phyloP scores from a whole-genome alignment of 2,113 vertebrate genomes.

The Condylura cristata region DNA sequence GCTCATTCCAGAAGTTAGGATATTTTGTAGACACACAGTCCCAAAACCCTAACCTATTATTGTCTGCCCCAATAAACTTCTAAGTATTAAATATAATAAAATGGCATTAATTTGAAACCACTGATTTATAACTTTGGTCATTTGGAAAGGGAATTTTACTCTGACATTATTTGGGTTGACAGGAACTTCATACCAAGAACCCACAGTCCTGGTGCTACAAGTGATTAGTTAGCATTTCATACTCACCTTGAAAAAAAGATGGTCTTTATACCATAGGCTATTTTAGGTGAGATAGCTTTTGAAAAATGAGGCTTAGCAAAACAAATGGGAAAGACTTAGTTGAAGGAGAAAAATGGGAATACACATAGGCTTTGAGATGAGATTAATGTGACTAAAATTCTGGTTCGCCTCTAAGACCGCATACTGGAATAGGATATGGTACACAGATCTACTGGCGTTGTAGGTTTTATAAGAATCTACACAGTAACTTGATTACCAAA shows the following conservation, averaged over 20 bases:
- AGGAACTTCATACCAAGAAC: not conserved
- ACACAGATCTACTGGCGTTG: not conserved
- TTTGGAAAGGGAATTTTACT: not conserved
- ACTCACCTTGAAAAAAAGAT: not conserved
- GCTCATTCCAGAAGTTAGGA: not conserved
- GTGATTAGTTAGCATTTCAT: not conserved
- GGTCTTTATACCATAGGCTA: not conserved
- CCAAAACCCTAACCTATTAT: not conserved
- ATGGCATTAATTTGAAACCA: not conserved
- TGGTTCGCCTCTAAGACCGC: not conserved
- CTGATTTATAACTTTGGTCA: not conserved
- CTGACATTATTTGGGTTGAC: not conserved
- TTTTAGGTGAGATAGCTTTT: not conserved
- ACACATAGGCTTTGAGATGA: not conserved
- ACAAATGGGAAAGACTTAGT: not conserved
- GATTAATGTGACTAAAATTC: not conserved
- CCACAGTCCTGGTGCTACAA: not conserved
- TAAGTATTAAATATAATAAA: not conserved
- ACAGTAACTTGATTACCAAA: not conserved
- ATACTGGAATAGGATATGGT: not conserved
- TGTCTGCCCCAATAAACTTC: not conserved
- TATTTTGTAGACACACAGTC: not conserved
- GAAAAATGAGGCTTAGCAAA: constrained; percentile 28
- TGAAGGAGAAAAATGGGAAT: not conserved
- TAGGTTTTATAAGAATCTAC: not conserved